Evolutionary conservation across 2,797 vertebrate genomes (phyloP), one percentile per base, ranked within the genome.

Genomic region (Sebastes melanostomus): DNA sequence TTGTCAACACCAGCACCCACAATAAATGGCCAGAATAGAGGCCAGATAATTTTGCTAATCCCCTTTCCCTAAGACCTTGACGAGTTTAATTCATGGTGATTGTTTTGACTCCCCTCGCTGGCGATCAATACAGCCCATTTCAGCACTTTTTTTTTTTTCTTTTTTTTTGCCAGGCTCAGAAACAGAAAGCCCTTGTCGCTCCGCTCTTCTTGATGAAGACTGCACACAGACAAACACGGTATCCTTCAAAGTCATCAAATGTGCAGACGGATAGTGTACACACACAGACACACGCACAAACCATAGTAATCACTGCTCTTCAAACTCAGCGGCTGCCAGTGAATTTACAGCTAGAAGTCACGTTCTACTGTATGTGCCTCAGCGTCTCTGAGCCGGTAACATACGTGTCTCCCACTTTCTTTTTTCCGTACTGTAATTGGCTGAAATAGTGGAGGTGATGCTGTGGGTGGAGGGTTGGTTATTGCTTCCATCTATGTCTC

Each of bases 61-160:
- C 87, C 86, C 84, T 91, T 90, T 91, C 86, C 90, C 91, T 89
- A 88, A 94, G 92, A 95, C 93, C 91, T 94, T 94, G 91, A 92
- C 86, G 88, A 91, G 89, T 94, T 94, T 93, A 93, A 95, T 93
- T 95, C 89, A 92, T 89, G 86, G 88, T 93, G 93, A 93, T 94
- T 92, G 93, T 93, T 92, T 90, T 85, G 90, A 91, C 88, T 91
- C 85, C 74, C 85, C 83, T 87, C 67, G 58, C 89, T 38, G 80
- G 66, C 90, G 78, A 95, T 94, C 94, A 89, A 94, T 94, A 94
- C 73, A 66, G 83, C 69, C 87, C 77, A 78, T 94, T 94, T 93
- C 92, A 92, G 90, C 91, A 89, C 86, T 91, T 91, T 88, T 65
- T 18, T 16, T 46, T 86, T 38, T 60, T 6, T 12, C 0, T 2